phyloP scores from a whole-genome alignment of 2,797 vertebrate genomes.

The Morus bassanus region DNA sequence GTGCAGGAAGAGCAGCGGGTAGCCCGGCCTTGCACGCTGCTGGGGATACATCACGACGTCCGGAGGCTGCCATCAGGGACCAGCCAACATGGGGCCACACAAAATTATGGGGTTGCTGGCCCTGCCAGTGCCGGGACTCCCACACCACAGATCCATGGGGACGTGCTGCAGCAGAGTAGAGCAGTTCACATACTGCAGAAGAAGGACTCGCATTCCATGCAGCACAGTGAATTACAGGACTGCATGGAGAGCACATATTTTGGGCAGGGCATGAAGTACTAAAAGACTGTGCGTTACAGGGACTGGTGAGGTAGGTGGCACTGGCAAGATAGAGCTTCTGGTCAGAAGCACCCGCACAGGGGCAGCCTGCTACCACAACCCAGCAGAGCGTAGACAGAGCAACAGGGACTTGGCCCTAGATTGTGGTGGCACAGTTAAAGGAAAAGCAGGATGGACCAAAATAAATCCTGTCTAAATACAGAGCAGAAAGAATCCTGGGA shows the following conservation, averaged over 20 bases:
- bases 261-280: neutral
- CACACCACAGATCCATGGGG: neutral
- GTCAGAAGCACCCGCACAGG: neutral
- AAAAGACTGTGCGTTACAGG: neutral
- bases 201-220: neutral
- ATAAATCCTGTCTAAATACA: slow-evolving; percentile 1
- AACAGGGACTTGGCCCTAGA: neutral
- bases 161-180: neutral
- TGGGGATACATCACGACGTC: neutral
- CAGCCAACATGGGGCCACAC: neutral
- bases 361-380: neutral
- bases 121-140: neutral
- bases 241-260: neutral
- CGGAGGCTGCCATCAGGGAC: neutral
- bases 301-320: neutral
- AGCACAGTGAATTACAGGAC: neutral
- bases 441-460: neutral
- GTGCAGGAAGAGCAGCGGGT: fast-evolving
- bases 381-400: neutral
- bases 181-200: neutral
- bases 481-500: slow-evolving; percentile 7
- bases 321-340: neutral
- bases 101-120: neutral
- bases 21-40: neutral
- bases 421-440: neutral